Conservation (phyloP, 2,113 vertebrate genomes). For the Recurvirostra avosetta region DNA sequence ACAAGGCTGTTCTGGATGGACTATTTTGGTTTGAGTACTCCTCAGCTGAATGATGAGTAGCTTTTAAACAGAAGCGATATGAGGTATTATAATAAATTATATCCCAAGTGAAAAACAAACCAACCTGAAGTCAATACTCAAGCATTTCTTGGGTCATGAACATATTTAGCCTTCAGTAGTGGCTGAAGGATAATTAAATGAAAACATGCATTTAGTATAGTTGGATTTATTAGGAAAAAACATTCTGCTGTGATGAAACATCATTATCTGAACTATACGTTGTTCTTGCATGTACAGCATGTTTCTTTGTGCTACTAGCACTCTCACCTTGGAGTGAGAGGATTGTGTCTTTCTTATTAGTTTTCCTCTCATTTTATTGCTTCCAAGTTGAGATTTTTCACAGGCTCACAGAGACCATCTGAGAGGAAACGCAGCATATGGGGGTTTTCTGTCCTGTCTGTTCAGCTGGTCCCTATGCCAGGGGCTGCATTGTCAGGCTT, state of each 20-base stretch:
- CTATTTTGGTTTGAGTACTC: neutral
- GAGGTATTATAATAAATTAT: neutral
- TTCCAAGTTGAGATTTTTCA: neutral
- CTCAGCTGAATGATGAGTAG: neutral
- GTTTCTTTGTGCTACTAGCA: neutral
- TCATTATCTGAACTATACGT: neutral
- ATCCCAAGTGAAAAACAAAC: neutral
- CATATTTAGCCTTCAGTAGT: neutral
- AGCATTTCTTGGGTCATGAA: neutral
- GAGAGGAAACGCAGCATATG: neutral
- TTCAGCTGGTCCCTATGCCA: neutral
- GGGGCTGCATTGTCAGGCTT: neutral
- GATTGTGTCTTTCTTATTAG: neutral
- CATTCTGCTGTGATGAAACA: neutral
- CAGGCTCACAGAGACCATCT: neutral
- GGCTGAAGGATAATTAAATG: neutral
- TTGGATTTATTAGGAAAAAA: neutral
- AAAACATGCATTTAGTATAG: neutral
- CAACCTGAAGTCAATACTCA: neutral
- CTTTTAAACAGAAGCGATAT: neutral
- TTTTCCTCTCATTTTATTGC: neutral
- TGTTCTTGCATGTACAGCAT: neutral
- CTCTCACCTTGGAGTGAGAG: neutral
- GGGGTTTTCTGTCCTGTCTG: neutral
- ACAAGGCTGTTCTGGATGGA: neutral